Evolutionary conservation across 2,888 invertebrate species (phyloP).

Genomic region (Osedax frankpressi): DNA sequence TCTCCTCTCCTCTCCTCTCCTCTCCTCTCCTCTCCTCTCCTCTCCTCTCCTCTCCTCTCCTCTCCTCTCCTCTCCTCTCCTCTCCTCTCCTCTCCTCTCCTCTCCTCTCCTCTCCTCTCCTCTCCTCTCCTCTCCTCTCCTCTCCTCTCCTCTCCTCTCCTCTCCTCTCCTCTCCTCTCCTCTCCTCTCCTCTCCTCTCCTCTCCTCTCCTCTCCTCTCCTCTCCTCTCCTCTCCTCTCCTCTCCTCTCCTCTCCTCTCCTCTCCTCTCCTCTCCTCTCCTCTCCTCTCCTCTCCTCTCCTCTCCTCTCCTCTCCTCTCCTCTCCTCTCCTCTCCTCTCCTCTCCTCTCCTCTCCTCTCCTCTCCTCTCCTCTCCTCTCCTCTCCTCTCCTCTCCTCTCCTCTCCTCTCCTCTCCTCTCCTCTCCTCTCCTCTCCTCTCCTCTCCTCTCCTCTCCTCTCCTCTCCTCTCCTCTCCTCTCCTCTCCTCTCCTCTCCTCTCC

Average conservation of each 20-base stretch:
- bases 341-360: constrained; percentile 10
- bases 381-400: constrained; percentile 11
- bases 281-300: constrained; percentile 10
- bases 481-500: constrained; percentile 8
- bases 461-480: constrained; percentile 10
- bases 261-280: constrained; percentile 11
- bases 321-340: constrained; percentile 11
- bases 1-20: constrained; percentile 16
- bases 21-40: constrained; percentile 16
- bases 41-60: constrained; percentile 16
- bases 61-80: constrained; percentile 15
- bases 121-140: constrained; percentile 7
- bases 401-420: constrained; percentile 10
- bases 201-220: constrained; percentile 11
- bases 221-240: constrained; percentile 10
- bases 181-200: constrained; percentile 8
- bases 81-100: constrained; percentile 9
- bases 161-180: constrained; percentile 12
- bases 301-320: constrained; percentile 8
- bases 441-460: constrained; percentile 11
- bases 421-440: constrained; percentile 8
- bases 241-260: constrained; percentile 8
- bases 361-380: constrained; percentile 8
- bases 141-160: constrained; percentile 9
- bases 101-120: constrained; percentile 7